Percentiles rank a stretch among this genome's conserved stretches.
These are phyloP conservation scores for Ceyx melanurus DNA, from an alignment of 2,113 vertebrate genomes.

Conservation along the genomic window DNA sequence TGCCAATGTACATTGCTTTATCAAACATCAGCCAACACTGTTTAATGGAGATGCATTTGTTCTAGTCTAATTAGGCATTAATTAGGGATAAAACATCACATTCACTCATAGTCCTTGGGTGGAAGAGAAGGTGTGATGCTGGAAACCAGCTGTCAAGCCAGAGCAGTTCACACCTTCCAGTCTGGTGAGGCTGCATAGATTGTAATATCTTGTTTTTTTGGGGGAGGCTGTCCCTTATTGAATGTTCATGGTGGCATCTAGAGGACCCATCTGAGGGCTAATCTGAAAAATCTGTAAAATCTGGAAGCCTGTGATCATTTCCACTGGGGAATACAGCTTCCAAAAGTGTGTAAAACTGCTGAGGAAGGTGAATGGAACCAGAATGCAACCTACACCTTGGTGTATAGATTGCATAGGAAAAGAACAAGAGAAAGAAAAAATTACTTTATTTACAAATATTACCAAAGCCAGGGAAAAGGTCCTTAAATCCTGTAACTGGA, in stretches of 20 bases:
- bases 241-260: not conserved
- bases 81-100: not conserved
- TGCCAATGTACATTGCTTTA: not conserved
- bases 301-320: not conserved
- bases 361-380: not conserved
- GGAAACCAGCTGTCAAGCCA: not conserved
- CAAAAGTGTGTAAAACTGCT: not conserved
- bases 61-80: not conserved
- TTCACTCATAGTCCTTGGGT: not conserved
- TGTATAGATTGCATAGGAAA: not conserved
- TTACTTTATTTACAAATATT: not conserved
- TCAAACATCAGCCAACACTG: not conserved
- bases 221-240: not conserved
- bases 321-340: not conserved
- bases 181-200: not conserved
- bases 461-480: not conserved
- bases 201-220: not conserved
- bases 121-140: not conserved
- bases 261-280: not conserved
- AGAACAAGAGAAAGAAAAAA: not conserved
- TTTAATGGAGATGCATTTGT: not conserved
- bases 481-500: not conserved
- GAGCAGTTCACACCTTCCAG: too few species aligned
- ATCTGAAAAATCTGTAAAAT: too few species aligned
- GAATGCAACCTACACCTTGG: not conserved